These are phyloP conservation scores for Bugulina stolonifera DNA, from an alignment of 2,888 invertebrate genomes.

Conservation along the genomic window DNA sequence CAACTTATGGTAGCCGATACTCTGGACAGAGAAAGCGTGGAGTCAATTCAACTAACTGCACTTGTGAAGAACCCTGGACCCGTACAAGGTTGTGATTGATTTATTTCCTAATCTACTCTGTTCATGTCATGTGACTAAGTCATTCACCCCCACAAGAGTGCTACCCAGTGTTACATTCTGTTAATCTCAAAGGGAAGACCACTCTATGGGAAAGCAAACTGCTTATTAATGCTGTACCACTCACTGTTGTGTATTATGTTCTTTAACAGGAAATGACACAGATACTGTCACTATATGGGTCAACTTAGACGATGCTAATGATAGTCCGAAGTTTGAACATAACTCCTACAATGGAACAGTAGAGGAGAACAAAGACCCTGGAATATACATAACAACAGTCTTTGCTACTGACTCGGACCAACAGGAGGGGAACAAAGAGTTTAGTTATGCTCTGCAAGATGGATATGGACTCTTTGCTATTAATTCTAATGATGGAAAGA, in stretches of 20 bases:
- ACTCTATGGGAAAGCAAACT: too few species aligned
- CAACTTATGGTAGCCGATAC: background rate
- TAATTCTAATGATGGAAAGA: constrained; percentile 71
- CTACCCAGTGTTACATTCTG: too few species aligned
- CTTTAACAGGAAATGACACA: constrained; percentile 72
- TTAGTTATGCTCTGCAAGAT: constrained; percentile 12
- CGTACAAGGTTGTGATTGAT: background rate
- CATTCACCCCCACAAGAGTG: too few species aligned
- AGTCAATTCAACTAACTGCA: background rate
- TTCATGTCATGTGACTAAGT: too few species aligned
- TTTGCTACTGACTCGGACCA: constrained; percentile 61
- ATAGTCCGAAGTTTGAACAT: constrained; percentile 85
- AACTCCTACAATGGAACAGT: constrained; percentile 70
- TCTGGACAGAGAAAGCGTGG: constrained; percentile 18
- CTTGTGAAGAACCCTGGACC: constrained; percentile 25
- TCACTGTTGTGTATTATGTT: too few species aligned
- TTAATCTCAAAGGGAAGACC: too few species aligned
- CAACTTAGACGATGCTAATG: constrained; percentile 89
- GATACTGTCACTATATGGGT: constrained; percentile 90
- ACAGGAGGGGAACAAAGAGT: constrained; percentile 32
- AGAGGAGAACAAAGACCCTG: constrained; percentile 78
- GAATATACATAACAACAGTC: constrained; percentile 76
- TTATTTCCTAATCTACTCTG: too few species aligned
- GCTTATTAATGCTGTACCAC: too few species aligned
- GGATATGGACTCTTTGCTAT: constrained; percentile 62